Evolutionary conservation across 2,888 invertebrate species (phyloP).

Genomic region (Crioceris asparagi): DNA sequence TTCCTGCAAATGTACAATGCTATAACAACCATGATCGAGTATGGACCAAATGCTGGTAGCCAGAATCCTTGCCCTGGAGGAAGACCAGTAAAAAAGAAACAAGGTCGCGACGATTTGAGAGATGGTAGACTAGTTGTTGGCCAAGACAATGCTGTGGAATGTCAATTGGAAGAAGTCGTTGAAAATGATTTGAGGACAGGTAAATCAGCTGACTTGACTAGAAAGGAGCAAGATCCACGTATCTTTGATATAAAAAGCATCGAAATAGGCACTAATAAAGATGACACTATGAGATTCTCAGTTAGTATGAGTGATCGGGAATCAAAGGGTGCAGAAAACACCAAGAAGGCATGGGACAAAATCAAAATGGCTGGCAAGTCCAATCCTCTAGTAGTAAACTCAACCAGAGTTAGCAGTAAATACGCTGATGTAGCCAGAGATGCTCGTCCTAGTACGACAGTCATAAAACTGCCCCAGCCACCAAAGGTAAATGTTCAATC

Average conservation of each 20-base stretch:
- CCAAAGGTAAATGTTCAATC: slow-evolving; percentile 11
- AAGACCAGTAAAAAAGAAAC: slow-evolving; percentile 9
- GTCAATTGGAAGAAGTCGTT: not conserved
- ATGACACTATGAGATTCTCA: slow-evolving; percentile 20
- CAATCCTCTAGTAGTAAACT: slow-evolving; percentile 9
- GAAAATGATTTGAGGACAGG: not conserved
- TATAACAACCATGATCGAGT: slow-evolving; percentile 46
- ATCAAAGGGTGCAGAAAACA: slow-evolving; percentile 11
- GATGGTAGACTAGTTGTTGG: too few species aligned
- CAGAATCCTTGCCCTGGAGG: slow-evolving; percentile 21
- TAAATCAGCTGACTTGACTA: too few species aligned
- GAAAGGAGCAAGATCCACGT: slow-evolving; percentile 2
- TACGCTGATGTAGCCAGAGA: slow-evolving; percentile 10
- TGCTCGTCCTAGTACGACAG: slow-evolving; percentile 8
- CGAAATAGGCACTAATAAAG: slow-evolving; percentile 14
- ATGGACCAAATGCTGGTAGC: slow-evolving; percentile 45
- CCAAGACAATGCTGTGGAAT: slow-evolving; percentile 1
- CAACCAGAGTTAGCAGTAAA: slow-evolving; percentile 13
- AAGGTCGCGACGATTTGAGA: slow-evolving; percentile 7
- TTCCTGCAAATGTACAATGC: slow-evolving; percentile 43
- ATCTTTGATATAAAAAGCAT: slow-evolving; percentile 21
- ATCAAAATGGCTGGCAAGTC: slow-evolving; percentile 12
- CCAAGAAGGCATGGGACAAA: slow-evolving; percentile 15
- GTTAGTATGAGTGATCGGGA: slow-evolving; percentile 14
- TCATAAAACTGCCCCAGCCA: slow-evolving; percentile 7